These are phyloP conservation scores for Bunonema sp. DNA, from an alignment of 2,888 invertebrate genomes.

Conservation along the genomic window DNA sequence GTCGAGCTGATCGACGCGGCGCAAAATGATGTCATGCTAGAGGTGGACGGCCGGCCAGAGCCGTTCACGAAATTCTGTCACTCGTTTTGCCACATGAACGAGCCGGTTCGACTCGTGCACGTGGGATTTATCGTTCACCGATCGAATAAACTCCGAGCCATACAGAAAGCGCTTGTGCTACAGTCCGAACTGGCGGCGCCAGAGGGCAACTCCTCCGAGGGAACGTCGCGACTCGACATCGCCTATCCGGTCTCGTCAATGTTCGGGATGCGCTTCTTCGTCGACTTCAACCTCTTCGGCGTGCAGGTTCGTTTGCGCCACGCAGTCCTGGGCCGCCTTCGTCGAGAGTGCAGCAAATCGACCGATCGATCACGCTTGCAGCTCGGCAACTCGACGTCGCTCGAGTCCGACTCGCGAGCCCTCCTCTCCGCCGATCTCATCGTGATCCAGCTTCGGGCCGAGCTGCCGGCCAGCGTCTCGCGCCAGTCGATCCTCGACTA, in stretches of 20 bases:
- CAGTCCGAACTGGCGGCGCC: no score
- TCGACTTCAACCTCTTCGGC: conserved; percentile 42
- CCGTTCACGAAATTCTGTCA: conserved; percentile 31
- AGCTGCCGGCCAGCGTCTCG: background rate
- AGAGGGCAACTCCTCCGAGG: no score
- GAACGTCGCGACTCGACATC: conserved; percentile 13
- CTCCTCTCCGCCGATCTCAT: no score
- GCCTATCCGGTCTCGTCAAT: conserved; percentile 40
- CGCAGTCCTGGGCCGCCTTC: no score
- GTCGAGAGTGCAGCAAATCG: no score
- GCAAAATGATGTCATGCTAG: conserved; percentile 23
- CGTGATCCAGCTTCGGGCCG: conserved; percentile 11
- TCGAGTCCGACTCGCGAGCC: no score
- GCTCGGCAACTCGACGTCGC: no score
- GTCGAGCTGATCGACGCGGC: no score
- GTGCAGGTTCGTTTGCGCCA: conserved; percentile 33
- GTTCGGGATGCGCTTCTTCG: conserved; percentile 31
- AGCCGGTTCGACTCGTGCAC: conserved; percentile 38
- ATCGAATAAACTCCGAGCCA: background rate
- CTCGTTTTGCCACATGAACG: conserved; percentile 38
- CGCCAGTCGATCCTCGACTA: background rate
- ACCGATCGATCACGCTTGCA: no score
- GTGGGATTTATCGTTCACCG: conserved; percentile 8
- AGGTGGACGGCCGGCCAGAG: conserved; percentile 11
- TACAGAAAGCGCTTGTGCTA: background rate